Evolutionary conservation across 2,888 invertebrate species (phyloP).

Genomic region (Sarcophaga rosellei): DNA sequence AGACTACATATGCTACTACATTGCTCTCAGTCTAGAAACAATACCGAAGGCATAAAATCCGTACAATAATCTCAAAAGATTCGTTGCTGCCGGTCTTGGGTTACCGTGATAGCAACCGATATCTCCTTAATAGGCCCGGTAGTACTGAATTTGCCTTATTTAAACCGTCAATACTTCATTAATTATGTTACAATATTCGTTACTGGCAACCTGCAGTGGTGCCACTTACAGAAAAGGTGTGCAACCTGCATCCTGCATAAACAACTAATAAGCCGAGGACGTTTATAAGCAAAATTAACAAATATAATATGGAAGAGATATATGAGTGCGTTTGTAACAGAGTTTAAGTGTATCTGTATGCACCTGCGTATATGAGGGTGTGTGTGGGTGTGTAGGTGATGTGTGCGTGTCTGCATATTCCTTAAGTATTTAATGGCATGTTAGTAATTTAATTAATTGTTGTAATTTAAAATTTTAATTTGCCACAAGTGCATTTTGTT

Average conservation of each 20-base stretch:
- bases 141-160: not conserved
- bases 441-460: slow-evolving; percentile 68
- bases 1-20: too few relatives aligned
- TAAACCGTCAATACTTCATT: slow-evolving; percentile 50
- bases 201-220: slow-evolving; percentile 7
- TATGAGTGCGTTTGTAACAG: not conserved
- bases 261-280: too few relatives aligned
- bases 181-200: slow-evolving; percentile 46
- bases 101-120: too few relatives aligned
- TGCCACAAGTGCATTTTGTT: slow-evolving; percentile 67
- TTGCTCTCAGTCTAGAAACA: too few relatives aligned
- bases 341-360: not conserved
- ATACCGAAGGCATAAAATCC: too few relatives aligned
- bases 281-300: not conserved
- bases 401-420: slow-evolving; percentile 44
- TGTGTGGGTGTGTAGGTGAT: not conserved
- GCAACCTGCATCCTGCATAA: too few relatives aligned
- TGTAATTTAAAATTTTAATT: slow-evolving; percentile 66
- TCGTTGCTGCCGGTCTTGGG: too few relatives aligned
- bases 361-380: not conserved
- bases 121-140: too few relatives aligned
- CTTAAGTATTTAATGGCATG: slow-evolving; percentile 66
- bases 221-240: not conserved
- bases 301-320: slow-evolving; percentile 26
- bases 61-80: too few relatives aligned